Percentiles rank a stretch among this genome's conserved stretches.
Evolutionary conservation across 2,888 invertebrate genomes (phyloP).

Genomic region (Tolmerus cingulatus): DNA sequence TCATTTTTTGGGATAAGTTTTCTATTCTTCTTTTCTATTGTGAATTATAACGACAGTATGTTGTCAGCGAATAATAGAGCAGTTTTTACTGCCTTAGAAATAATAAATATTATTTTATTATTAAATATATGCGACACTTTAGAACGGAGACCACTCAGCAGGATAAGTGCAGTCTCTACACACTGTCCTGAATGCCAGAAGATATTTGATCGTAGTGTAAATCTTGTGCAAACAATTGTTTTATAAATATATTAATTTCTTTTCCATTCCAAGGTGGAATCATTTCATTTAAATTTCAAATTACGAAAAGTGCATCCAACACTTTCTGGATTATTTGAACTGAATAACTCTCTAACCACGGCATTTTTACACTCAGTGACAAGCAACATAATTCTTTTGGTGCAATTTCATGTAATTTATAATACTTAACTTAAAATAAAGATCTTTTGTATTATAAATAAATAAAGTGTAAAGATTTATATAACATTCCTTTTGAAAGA

Average conservation of each 20-base stretch:
- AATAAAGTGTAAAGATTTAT: no score
- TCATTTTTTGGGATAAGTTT: background rate
- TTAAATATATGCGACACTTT: background rate
- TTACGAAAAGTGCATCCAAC: background rate
- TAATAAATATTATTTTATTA: background rate
- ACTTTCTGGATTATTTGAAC: background rate
- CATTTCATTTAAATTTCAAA: background rate
- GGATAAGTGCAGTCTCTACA: background rate
- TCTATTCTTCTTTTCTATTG: background rate
- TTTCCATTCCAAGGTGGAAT: background rate
- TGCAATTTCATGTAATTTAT: background rate
- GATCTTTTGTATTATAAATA: no score
- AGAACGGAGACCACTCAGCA: background rate
- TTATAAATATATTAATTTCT: background rate
- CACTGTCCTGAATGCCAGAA: background rate
- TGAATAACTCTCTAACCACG: background rate
- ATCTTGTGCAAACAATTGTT: background rate
- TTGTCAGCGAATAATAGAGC: background rate
- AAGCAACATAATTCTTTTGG: background rate
- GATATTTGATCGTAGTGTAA: background rate
- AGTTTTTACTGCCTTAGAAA: background rate
- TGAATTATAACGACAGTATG: background rate
- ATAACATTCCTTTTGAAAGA: no score
- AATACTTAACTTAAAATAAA: no score
- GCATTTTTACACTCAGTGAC: background rate